Base-by-base conservation (phyloP, 1,140 invertebrate species). In the Eueides isabella region DNA sequence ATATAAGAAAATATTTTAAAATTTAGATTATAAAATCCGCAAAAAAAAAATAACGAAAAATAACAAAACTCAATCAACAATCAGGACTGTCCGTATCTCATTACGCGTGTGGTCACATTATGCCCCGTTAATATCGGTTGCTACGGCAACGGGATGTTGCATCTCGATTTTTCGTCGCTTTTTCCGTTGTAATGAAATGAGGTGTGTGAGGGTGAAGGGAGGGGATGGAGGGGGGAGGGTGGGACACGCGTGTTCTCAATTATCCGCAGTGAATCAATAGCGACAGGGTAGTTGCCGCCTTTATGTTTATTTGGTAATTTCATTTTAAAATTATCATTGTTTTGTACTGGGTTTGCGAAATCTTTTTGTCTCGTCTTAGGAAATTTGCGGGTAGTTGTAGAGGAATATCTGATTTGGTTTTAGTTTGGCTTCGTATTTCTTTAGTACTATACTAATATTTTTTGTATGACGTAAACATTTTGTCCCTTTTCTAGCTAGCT, bases 171-270 rank as follows among this genome's bases (percentile, higher is more conserved):
- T 92, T 92, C 90, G 88, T 81, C 86, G 88, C 88, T 92, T 92
- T 92, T 92, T 92, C 90, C 89, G 88, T 89, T 89, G 89, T 92
- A 92, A 91, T 91, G 87, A 92, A 92, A 92, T 92, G 91, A 92
- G 91, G 88, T 91, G 82, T 75, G 74, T 78, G 76, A 77, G 76
- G 64, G 75, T 38, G 16, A 38, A 38, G 35, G 35, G 35, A 14
- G 16, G 71, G 69, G 44, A 26, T 35, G 16, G 16, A 38, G 35
- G 61, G 78, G 85, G 84, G 78, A 84, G 84, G 81, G 83, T 85
- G 88, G 41, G 41, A 84, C 88, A 91, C 88, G 89, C 91, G 88
- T 92, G 90, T 91, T 88, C 86, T 90, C 91, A 91, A 92, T 91
- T 92, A 91, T 90, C 90, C 85, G 87, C 89, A 90, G 86, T 91